Evolutionary conservation across 2,113 vertebrate genomes (phyloP).

Genomic region (Athene cunicularia): DNA sequence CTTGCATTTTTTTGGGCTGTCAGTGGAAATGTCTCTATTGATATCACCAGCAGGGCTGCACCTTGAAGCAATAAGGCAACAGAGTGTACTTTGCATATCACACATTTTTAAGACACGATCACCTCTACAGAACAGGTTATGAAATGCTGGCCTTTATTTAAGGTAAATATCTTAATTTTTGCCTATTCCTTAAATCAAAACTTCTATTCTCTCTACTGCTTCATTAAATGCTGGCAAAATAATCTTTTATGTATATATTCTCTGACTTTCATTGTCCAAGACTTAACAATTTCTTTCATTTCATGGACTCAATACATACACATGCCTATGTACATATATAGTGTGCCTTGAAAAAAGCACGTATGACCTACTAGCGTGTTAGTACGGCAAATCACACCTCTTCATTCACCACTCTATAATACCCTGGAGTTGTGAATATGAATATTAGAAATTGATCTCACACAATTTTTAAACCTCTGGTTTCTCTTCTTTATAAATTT

Average conservation of each 20-base stretch:
- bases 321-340: neutral
- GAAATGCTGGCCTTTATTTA: neutral
- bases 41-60: neutral
- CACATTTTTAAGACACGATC: neutral
- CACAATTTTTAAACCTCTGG: neutral
- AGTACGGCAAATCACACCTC: neutral
- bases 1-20: neutral
- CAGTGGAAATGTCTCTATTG: neutral
- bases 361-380: neutral
- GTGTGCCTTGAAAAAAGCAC: neutral
- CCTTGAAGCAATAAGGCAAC: neutral
- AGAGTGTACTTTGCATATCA: neutral
- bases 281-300: neutral
- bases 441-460: neutral
- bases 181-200: neutral
- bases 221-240: neutral
- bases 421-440: neutral
- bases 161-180: neutral
- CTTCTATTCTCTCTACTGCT: neutral
- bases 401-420: neutral
- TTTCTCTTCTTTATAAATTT: neutral
- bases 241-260: neutral
- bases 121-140: neutral
- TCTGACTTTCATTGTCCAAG: neutral
- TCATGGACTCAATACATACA: neutral